These are phyloP conservation scores for Salvelinus namaycush DNA, from an alignment of 2,113 vertebrate species.

Conservation along the genomic window DNA sequence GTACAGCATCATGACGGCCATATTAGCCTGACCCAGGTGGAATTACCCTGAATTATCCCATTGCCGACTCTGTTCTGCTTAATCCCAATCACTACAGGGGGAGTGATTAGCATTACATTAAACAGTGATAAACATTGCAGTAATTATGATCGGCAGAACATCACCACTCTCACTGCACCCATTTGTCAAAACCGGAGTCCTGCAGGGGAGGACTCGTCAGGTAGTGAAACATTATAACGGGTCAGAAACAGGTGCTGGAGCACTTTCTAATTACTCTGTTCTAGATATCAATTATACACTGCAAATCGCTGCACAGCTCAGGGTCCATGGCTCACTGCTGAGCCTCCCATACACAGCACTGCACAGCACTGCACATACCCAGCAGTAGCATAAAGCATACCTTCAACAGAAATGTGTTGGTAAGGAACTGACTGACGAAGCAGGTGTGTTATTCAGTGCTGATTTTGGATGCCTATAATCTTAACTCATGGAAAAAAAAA, in stretches of 20 bases:
- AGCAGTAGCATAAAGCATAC: conserved; percentile 44
- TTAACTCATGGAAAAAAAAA: conserved; percentile 2
- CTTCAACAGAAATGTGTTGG: conserved; percentile 34
- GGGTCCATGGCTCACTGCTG: conserved; percentile 59
- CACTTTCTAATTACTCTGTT: conserved; percentile 75
- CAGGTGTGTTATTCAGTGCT: not conserved
- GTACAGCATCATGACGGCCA: conserved; percentile 18
- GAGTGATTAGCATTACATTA: conserved; percentile 68
- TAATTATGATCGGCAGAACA: conserved; percentile 64
- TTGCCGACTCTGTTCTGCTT: conserved; percentile 30
- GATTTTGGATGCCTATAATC: conserved; percentile 33
- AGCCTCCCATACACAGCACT: conserved; percentile 41
- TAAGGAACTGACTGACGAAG: conserved; percentile 15
- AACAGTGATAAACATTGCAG: conserved; percentile 68
- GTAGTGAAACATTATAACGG: conserved; percentile 61
- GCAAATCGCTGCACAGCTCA: conserved; percentile 62
- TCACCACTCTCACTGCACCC: conserved; percentile 60
- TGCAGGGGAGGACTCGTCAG: conserved; percentile 60
- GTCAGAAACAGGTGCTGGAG: conserved; percentile 75
- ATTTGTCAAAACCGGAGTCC: conserved; percentile 62
- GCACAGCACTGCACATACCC: conserved; percentile 34
- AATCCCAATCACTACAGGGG: conserved; percentile 62
- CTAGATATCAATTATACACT: conserved; percentile 71
- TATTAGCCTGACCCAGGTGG: conserved; percentile 43
- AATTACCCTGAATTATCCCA: conserved; percentile 35